phyloP scores from a whole-genome alignment of 2,888 invertebrate genomes.

The Fragum whitleyi region DNA sequence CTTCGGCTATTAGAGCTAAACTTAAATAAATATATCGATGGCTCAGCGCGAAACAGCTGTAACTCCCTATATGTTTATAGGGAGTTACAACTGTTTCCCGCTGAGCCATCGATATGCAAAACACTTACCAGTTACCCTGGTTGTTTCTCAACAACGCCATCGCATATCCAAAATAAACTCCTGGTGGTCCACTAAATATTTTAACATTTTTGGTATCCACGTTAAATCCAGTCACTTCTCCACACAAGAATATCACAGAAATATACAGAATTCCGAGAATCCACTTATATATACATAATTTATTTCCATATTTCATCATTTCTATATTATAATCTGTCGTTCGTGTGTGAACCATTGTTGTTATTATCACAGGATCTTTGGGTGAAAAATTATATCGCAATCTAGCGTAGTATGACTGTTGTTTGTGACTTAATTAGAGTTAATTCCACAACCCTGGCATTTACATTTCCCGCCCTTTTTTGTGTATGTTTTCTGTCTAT shows the following conservation, averaged over 20 bases:
- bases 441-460: slow-evolving; percentile 2
- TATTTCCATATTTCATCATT: slow-evolving; percentile 12
- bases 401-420: not conserved
- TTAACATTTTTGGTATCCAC: slow-evolving; percentile 70
- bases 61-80: no score
- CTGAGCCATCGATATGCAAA: no score
- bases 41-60: no score
- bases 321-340: slow-evolving; percentile 26
- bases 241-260: slow-evolving; percentile 9
- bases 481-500: not conserved
- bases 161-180: slow-evolving; percentile 78
- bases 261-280: not conserved
- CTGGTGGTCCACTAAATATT: slow-evolving; percentile 71
- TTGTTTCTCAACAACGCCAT: slow-evolving; percentile 69
- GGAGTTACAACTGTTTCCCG: no score
- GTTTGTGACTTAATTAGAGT: slow-evolving; percentile 9
- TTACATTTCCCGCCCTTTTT: slow-evolving; percentile 7
- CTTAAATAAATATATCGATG: no score
- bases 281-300: not conserved
- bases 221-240: slow-evolving; percentile 62
- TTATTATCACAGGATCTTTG: not conserved
- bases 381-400: not conserved
- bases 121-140: slow-evolving; percentile 65
- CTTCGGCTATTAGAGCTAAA: no score
- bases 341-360: not conserved